A percentile compares a stretch with the other conserved stretches of the same genome.
Evolutionary conservation across 2,113 vertebrate species (phyloP).

Genomic region (Mugil cephalus): DNA sequence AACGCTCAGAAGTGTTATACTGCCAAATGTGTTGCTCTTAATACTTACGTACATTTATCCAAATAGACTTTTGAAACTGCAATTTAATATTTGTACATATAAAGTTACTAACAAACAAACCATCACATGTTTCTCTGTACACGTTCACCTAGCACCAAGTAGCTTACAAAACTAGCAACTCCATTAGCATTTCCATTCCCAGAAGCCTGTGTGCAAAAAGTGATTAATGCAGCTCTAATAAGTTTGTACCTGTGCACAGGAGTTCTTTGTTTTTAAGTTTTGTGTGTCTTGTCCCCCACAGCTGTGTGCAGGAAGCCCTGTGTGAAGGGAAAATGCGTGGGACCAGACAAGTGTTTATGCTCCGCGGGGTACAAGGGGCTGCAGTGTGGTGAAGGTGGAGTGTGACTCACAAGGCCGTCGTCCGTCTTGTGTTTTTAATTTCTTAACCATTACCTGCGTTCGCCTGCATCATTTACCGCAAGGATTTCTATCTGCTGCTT

Average conservation of each 20-base stretch:
- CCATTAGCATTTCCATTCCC: too few relatives aligned
- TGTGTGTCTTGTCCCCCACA: slow-evolving; percentile 43
- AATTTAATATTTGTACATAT: too few relatives aligned
- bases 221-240: too few relatives aligned
- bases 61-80: too few relatives aligned
- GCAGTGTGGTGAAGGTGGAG: slow-evolving; percentile 77
- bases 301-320: slow-evolving; percentile 73
- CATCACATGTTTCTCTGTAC: too few relatives aligned
- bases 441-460: slow-evolving; percentile 62
- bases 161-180: too few relatives aligned
- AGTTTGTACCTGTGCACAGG: background rate
- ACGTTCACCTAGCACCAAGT: too few relatives aligned
- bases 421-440: slow-evolving; percentile 55
- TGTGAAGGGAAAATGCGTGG: slow-evolving; percentile 70
- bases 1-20: too few relatives aligned
- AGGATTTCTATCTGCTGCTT: slow-evolving; percentile 53
- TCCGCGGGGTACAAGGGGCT: slow-evolving; percentile 69
- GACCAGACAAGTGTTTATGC: slow-evolving; percentile 77
- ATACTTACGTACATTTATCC: too few relatives aligned
- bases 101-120: too few relatives aligned
- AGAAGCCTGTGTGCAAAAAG: too few relatives aligned
- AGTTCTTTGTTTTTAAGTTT: background rate
- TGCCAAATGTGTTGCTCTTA: too few relatives aligned
- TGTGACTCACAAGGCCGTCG: slow-evolving; percentile 24
- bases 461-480: slow-evolving; percentile 55